A percentile compares a stretch with the other conserved stretches of the same genome.
phyloP scores from a whole-genome alignment of 2,797 vertebrate species.

The Rhynchonycteris naso region DNA sequence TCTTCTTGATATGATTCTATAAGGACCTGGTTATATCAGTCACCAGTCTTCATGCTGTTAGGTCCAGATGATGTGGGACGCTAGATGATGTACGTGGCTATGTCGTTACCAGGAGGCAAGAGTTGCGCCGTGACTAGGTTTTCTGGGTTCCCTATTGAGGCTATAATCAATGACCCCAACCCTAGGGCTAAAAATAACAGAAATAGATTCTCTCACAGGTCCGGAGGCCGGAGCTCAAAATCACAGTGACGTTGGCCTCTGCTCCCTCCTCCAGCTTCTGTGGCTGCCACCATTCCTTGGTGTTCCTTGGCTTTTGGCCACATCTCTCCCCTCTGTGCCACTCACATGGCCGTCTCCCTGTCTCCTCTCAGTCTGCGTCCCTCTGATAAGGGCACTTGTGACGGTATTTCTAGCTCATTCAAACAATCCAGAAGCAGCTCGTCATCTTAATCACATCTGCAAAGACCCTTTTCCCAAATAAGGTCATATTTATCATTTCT shows the following conservation, averaged over 20 bases:
- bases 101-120: fast-evolving
- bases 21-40: fast-evolving
- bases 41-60: fast-evolving
- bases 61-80: too few relatives aligned
- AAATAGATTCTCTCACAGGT: fast-evolving
- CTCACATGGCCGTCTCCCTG: fast-evolving
- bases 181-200: not conserved
- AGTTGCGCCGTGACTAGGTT: fast-evolving
- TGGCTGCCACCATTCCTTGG: fast-evolving
- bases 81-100: not conserved
- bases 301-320: not conserved
- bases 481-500: not conserved
- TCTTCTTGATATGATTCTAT: too few relatives aligned
- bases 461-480: not conserved
- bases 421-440: not conserved
- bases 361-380: fast-evolving
- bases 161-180: too few relatives aligned
- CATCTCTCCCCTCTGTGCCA: fast-evolving
- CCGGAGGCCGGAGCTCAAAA: not conserved
- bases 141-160: not conserved
- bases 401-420: fast-evolving
- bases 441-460: not conserved
- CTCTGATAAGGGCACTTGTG: not conserved
- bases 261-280: not conserved
- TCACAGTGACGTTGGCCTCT: fast-evolving